phyloP scores from a whole-genome alignment of 2,113 vertebrate species.

The Nyctereutes procyonoides region DNA sequence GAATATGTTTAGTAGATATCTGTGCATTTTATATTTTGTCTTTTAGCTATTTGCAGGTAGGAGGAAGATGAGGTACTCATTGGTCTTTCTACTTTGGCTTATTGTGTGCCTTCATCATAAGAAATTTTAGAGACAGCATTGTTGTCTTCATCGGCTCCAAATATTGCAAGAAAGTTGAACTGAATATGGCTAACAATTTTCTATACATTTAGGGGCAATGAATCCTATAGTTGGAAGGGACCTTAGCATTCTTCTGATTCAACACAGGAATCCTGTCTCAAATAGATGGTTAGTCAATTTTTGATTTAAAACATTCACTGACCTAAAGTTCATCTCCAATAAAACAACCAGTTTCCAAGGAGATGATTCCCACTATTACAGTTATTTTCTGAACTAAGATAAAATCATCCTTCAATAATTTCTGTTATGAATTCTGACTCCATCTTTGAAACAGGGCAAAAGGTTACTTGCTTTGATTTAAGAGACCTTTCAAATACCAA shows the following conservation, averaged over 20 bases:
- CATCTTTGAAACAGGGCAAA: background rate
- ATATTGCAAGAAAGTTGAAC: background rate
- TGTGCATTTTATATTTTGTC: background rate
- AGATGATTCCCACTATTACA: background rate
- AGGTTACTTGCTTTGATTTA: background rate
- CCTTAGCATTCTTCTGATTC: background rate
- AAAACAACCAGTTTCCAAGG: background rate
- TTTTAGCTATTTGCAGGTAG: background rate
- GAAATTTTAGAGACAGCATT: background rate
- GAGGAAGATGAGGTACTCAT: background rate
- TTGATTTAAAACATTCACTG: background rate
- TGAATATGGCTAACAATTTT: background rate
- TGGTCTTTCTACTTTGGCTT: background rate
- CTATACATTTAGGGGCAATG: background rate
- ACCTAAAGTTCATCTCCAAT: background rate
- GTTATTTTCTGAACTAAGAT: background rate
- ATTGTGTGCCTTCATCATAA: background rate
- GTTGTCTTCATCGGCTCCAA: background rate
- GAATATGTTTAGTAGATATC: background rate
- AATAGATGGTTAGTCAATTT: background rate
- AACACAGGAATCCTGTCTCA: background rate
- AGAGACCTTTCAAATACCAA: background rate
- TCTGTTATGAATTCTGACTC: background rate
- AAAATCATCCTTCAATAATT: background rate
- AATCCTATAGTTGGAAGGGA: background rate